Percentiles rank a stretch among this genome's conserved stretches.
phyloP scores from a whole-genome alignment of 2,797 vertebrate genomes.

The Poeciliopsis presidionis region DNA sequence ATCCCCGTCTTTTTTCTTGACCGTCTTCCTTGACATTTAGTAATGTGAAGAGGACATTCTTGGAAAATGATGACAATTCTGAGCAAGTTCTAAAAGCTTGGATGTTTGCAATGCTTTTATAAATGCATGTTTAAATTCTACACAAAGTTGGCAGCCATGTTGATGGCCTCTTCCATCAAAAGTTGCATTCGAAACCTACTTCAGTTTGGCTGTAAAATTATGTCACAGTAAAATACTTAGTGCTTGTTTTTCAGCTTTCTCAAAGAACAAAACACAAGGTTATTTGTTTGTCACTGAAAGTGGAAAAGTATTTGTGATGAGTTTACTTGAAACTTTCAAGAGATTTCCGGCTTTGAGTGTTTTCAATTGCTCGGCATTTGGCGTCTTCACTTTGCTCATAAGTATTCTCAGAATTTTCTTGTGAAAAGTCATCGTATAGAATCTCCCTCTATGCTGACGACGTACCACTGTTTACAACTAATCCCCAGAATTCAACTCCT shows the following conservation, averaged over 20 bases:
- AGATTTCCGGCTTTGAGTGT: neutral
- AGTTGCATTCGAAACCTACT: neutral
- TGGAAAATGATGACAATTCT: neutral
- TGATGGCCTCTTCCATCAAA: neutral
- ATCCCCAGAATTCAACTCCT: neutral
- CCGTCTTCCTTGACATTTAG: slow-evolving; percentile 9
- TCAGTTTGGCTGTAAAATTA: neutral
- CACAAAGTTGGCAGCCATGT: neutral
- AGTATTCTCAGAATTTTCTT: neutral
- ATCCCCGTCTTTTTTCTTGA: slow-evolving; percentile 11
- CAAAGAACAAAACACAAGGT: neutral
- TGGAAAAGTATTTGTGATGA: neutral
- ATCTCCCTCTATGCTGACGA: neutral
- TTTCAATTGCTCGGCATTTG: neutral
- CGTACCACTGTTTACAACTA: neutral
- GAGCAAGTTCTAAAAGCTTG: neutral
- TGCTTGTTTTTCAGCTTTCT: neutral
- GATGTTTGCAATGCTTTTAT: neutral
- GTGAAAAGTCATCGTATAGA: too few species aligned
- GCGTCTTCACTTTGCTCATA: neutral
- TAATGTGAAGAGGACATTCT: slow-evolving; percentile 5
- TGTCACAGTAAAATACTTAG: neutral
- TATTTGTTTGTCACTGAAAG: neutral
- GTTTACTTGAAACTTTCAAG: neutral
- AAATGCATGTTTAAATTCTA: neutral